Evolutionary conservation across 2,888 invertebrate species (phyloP), one percentile per base, ranked within the genome.

Genomic region (Protophormia terraenovae): DNA sequence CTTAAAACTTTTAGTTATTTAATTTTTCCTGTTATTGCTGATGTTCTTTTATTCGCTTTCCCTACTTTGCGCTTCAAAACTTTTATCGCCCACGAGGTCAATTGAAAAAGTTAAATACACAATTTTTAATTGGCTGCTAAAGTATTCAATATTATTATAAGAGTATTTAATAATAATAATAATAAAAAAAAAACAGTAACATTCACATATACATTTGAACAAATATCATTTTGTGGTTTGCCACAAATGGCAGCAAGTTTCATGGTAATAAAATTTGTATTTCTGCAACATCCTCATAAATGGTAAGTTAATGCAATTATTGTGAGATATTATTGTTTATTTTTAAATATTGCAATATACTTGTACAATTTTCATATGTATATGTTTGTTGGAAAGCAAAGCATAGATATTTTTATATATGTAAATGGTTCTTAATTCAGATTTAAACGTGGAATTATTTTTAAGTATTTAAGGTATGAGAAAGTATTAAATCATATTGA

Each of bases 71-170:
- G 16, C 47, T 38, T 50, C 2, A 60, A 75, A 81, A 81, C 47
- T 73, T 81, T 60, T 41, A 47, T 58, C 14, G 64, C 72, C 67
- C 19, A 8, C 16, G 66, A 67, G 67, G 47, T 67, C 58, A 81
- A 67, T 81, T 67, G 67, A 53, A 67, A 80, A 75, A 75, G 75
- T 81, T 75, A 67, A 67, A 27, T 75, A 60, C 27, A 75, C 29
- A 75, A 60, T 60, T 81, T 81, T 75, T 81, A 81, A 81, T 81
- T 81, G 75, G 75, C 67, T 75, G 75, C 73, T 73, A 60, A 58
- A 75, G 81, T 69, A 75, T 67, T 67, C 60, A 81, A 81, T 81
- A 81, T 62, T 29, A 60, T 72, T 75, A 50, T 47, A 38, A 22
- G 47, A 58, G 67, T 38, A 32, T 81, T 62, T 73, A 67, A 81